Evolutionary conservation across 2,888 invertebrate species (phyloP), one percentile per base, ranked within the genome.

Genomic region (Tetanocera ferruginea): DNA sequence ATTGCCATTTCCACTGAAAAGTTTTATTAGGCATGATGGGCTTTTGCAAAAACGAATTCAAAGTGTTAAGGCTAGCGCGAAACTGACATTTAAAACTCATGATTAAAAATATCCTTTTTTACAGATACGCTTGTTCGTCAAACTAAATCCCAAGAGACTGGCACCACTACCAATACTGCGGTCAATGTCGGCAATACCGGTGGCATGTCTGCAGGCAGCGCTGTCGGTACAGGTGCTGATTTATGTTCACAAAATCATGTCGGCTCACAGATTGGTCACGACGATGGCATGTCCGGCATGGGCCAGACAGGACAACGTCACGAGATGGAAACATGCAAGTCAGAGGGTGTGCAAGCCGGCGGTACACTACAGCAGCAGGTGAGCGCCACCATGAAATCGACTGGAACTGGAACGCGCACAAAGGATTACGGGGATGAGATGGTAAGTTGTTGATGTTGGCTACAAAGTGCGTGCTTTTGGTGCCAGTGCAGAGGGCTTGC

Each of bases 251-350:
- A 94, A 86, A 94, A 93, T 86, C 93, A 92, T 87, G 93, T 94
- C 85, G 93, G 93, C 78, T 93, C 93, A 25, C 93, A 90, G 84
- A 89, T 89, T 83, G 89, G 89, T 19, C 84, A 91, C 88, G 90
- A 88, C 88, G 82, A 88, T 87, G 83, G 83, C 34, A 90, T 80
- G 91, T 91, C 85, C 90, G 85, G 83, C 75, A 64, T 52, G 37
- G 79, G 81, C 28, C 82, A 81, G 43, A 91, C 85, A 81, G 90
- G 83, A 90, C 86, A 86, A 79, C 85, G 93, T 92, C 52, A 55
- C 28, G 75, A 75, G 17, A 67, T 0, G 96, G 96, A 88, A 95
- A 95, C 0, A 95, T 95, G 1, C 96, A 96, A 88, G 95, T 95
- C 0, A 95, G 95, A 17, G 95, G 95, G 2, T 84, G 75, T 75